Evolutionary conservation across 2,113 vertebrate genomes (phyloP).

Genomic region (Proteles cristata): DNA sequence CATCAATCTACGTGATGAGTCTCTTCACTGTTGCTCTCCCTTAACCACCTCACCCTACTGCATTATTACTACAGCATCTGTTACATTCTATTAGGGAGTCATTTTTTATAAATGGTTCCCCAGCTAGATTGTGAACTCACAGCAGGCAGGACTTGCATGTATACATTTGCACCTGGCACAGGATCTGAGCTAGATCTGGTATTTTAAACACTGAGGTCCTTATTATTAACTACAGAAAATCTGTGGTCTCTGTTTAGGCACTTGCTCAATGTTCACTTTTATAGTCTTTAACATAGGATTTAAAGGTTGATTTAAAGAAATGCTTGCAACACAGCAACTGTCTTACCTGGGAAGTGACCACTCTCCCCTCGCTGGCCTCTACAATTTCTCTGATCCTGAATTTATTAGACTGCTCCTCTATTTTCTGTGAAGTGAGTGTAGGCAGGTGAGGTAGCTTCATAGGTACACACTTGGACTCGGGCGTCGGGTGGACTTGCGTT

Average conservation of each 20-base stretch:
- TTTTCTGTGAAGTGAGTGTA: not conserved
- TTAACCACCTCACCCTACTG: not conserved
- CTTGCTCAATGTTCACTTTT: not conserved
- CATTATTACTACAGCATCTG: no score
- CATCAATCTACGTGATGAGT: not conserved
- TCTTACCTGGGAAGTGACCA: not conserved
- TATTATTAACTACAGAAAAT: not conserved
- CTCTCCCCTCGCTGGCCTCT: not conserved
- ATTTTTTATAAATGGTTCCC: not conserved
- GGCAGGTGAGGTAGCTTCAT: no score
- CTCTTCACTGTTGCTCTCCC: not conserved
- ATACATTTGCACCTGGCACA: not conserved
- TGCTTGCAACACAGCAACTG: not conserved
- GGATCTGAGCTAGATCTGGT: not conserved
- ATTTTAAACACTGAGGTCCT: not conserved
- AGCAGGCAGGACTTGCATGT: not conserved
- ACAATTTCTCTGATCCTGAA: not conserved
- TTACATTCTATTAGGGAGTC: not conserved
- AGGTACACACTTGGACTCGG: rapidly evolving
- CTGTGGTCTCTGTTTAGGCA: not conserved
- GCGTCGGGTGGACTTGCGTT: not conserved
- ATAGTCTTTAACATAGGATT: not conserved
- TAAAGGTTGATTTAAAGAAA: not conserved
- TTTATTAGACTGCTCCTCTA: not conserved
- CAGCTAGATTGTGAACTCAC: not conserved